Conservation (phyloP, 2,113 vertebrate species). For the Phasianus colchicus region DNA sequence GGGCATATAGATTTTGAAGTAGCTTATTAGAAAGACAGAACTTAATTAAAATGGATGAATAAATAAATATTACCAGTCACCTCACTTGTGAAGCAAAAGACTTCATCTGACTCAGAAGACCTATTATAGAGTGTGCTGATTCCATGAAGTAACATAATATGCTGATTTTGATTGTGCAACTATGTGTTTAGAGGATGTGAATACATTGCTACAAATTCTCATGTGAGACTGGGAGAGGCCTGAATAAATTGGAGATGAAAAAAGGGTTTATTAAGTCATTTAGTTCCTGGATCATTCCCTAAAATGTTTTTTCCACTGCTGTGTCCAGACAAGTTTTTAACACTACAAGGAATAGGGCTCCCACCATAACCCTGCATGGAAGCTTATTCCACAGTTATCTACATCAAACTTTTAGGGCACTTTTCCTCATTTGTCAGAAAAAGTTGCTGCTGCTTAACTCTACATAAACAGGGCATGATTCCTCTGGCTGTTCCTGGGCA, state of each 20-base stretch:
- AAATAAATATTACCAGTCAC: constrained; percentile 45
- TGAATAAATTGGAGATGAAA: constrained; percentile 56
- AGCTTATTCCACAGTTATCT: constrained; percentile 27
- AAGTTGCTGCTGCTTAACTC: not conserved
- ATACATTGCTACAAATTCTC: constrained; percentile 6
- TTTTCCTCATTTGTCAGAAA: constrained; percentile 45
- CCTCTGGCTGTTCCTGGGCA: not conserved
- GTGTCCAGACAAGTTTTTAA: constrained; percentile 53
- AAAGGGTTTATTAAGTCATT: constrained; percentile 43
- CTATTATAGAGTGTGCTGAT: constrained; percentile 47
- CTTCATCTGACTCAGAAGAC: constrained; percentile 60
- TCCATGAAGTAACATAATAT: constrained; percentile 55
- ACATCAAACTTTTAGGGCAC: not conserved
- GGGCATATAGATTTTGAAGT: constrained; percentile 5
- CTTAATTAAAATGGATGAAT: constrained; percentile 49
- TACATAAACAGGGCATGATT: not conserved
- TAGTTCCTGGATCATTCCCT: constrained; percentile 39
- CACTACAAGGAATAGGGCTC: constrained; percentile 44
- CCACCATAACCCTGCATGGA: constrained; percentile 31
- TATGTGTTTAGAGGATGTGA: constrained; percentile 38
- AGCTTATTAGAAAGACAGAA: constrained; percentile 30
- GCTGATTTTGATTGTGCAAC: constrained; percentile 51
- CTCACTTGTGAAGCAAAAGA: constrained; percentile 46
- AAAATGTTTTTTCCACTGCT: constrained; percentile 51
- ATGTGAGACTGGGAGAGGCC: constrained; percentile 43